Base-by-base conservation (phyloP, 1,140 invertebrate genomes). In the Ostrea edulis region DNA sequence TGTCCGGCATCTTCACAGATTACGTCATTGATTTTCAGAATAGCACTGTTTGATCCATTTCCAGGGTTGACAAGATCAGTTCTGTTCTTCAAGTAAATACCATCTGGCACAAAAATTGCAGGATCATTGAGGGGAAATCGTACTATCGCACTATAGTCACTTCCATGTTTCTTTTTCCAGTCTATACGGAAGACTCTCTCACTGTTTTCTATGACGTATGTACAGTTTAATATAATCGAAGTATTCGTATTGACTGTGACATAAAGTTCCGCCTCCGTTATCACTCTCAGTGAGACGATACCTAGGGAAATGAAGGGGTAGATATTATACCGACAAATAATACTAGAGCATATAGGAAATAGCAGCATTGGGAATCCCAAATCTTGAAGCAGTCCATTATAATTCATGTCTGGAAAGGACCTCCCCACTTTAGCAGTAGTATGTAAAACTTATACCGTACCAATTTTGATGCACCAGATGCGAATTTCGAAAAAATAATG, bases 1-100 rank as follows among this genome's bases (percentile, higher is more conserved):
- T 29, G 22, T 25, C 68, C 68, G 7, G 29, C 22, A 25, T 71
- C 68, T 8, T 29, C 22, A 29, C 68, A 71, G 8, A 8, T 71
- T n/a, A 71, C 68, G 68, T 71, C n/a, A 14, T 71, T 71, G 68
- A 71, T 71, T 25, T 25, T 29, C n/a, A 71, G 68, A 71, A 71
- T 22, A 11, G 22, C 68, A 35, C 68, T 71, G 7, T 0, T 29
- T 29, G 68, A 71, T 8, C 68, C 22, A 71, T 29, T 71, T 12
- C 11, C 2, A 25, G 12, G 12, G 11, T 35, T 1, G 12, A 29
- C 3, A 29, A 71, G 22, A 3, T 71, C 2, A 35, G 68, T 25
- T 71, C 68, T 25, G 22, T 29, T 29, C 9, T 11, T 25, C 25
- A 71, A 29, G 68, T 29, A 71, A 25, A 8, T 3, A 7, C 68